Evolutionary conservation across 92 coral and sea anemone genomes (phyloP), one percentile per base, ranked within the genome.

Genomic region (Zoanthus sociatus): DNA sequence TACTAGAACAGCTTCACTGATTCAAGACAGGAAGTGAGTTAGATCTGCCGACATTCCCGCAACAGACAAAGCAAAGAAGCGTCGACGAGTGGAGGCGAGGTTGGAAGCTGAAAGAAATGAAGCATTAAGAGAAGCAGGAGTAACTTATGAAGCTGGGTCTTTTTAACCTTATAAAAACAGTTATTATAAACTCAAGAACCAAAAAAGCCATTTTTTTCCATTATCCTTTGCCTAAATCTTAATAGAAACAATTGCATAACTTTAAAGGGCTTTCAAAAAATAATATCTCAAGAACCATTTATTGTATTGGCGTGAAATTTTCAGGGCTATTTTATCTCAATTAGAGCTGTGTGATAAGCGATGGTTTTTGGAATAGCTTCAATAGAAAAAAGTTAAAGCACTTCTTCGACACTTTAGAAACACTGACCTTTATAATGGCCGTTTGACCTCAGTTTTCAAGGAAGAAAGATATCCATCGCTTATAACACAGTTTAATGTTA

Each of bases 401-500:
- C 64, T 76, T 18, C 32, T 51, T 46, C 32, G 9, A 50, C 44
- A 17, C 56, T 78, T 78, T 78, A 37, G 83, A 78, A 56, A 78
- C 18, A 17, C 64, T 56, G 83, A 78, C 83, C 70, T 78, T 78
- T 56, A 53, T 7, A 15, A 37, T 56, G 83, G 83, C 69, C 70
- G 30, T 30, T 53, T 54, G 83, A 78, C 83, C 69, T 78, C 16
- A 78, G 51, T 78, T 78, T 78, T 78, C 26, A 78, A 78, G 51
- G 53, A 21, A 78, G 70, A 55, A 21, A 26, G 51, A 55, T 0
- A 78, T 78, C 69, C 64, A 78, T 78, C 53, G 83, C 69, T 78
- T 78, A 78, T 78, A 55, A 56, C 83, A 78, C 83, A 78, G 50
- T 78, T 78, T 33, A 78, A 21, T 78, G 83, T 53, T 78, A 56